A percentile compares a stretch with the other conserved stretches of the same genome.
phyloP scores from a whole-genome alignment of 2,797 vertebrate species.

The Pelodytes ibericus region DNA sequence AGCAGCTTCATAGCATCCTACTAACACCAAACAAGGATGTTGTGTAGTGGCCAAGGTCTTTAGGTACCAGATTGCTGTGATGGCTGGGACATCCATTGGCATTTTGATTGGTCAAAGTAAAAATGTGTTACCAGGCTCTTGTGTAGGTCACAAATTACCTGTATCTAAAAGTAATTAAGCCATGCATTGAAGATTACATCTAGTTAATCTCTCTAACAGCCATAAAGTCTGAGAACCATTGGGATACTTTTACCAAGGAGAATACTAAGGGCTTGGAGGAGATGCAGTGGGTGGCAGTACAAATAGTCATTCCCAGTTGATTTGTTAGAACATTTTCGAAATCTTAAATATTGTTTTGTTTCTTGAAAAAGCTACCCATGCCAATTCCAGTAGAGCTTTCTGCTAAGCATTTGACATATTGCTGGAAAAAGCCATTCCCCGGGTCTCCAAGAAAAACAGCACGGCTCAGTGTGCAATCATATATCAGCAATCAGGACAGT shows the following conservation, averaged over 20 bases:
- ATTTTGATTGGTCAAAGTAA: too few species aligned
- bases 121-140: too few species aligned
- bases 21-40: too few species aligned
- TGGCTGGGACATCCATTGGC: too few species aligned
- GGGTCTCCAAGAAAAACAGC: constrained; percentile 61
- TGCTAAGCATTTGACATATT: constrained; percentile 54
- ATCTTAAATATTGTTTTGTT: constrained; percentile 49
- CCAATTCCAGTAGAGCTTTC: constrained; percentile 38
- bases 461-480: constrained; percentile 48
- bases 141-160: too few species aligned
- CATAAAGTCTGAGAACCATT: background rate
- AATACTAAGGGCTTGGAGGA: background rate
- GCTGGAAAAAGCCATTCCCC: constrained; percentile 53
- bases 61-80: too few species aligned
- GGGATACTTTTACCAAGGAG: background rate
- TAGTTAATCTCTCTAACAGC: background rate
- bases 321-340: constrained; percentile 50
- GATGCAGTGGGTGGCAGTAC: constrained; percentile 39
- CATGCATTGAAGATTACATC: background rate
- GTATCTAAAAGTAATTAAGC: too few species aligned
- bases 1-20: too few species aligned
- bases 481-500: constrained; percentile 57
- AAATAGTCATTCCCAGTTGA: constrained; percentile 24
- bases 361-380: constrained; percentile 51
- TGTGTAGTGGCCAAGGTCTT: too few species aligned